Percentiles rank a stretch among this genome's conserved stretches.
These are phyloP conservation scores for Simalia tracyae DNA, from an alignment of 2,797 vertebrate species.

Conservation along the genomic window DNA sequence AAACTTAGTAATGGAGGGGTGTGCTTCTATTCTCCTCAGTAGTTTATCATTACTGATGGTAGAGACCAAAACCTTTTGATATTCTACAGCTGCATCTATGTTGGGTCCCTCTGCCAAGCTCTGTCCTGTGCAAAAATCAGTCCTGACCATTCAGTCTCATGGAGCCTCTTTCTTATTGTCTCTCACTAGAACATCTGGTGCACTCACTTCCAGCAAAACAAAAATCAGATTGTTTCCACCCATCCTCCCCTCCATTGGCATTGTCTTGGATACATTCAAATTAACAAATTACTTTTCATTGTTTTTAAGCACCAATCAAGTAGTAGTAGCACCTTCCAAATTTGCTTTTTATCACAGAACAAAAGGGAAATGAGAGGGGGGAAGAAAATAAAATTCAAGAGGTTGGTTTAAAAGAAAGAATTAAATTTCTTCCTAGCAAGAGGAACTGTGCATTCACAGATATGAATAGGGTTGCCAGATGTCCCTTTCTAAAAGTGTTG, in stretches of 20 bases:
- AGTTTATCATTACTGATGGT: not conserved
- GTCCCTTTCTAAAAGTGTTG: conserved; percentile 3
- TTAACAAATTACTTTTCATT: conserved; percentile 27
- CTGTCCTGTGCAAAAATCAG: not conserved
- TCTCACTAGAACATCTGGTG: not conserved
- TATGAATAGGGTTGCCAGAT: conserved; percentile 18
- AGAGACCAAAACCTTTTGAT: not conserved
- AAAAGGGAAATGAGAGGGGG: conserved; percentile 1
- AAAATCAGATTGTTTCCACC: conserved; percentile 4
- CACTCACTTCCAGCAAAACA: not conserved
- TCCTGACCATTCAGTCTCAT: too few relatives aligned
- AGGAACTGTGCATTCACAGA: not conserved
- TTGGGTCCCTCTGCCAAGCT: not conserved
- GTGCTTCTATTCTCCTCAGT: not conserved
- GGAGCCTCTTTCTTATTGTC: not conserved
- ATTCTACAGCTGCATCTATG: not conserved
- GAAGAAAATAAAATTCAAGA: conserved; percentile 12
- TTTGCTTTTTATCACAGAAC: conserved; percentile 7
- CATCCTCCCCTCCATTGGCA: not conserved
- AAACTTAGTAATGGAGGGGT: not conserved
- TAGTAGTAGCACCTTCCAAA: not conserved
- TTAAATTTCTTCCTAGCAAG: conserved; percentile 14
- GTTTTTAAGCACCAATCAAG: conserved; percentile 14
- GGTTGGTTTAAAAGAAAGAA: conserved; percentile 1
- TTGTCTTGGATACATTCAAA: conserved; percentile 17